phyloP scores from a whole-genome alignment of 1,140 invertebrate genomes.

The Microplitis demolitor region DNA sequence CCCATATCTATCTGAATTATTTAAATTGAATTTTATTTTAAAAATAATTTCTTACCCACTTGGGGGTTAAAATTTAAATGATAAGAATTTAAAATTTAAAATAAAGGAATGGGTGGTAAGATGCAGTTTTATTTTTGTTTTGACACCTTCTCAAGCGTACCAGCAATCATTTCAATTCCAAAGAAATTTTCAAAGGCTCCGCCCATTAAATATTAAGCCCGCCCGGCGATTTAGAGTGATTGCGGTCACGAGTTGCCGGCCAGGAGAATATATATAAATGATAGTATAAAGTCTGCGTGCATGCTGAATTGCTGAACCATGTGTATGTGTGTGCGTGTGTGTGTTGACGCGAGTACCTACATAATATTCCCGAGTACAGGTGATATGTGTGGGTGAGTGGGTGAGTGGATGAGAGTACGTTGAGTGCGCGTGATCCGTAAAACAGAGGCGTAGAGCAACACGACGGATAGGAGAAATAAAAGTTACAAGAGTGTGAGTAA shows the following conservation, averaged over 20 bases:
- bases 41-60: too few relatives aligned
- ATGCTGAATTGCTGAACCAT: background rate
- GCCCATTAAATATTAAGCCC: slow-evolving; percentile 48
- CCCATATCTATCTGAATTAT: too few relatives aligned
- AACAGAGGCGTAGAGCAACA: slow-evolving; percentile 6
- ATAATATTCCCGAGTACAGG: too few relatives aligned
- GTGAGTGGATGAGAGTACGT: slow-evolving; percentile 5
- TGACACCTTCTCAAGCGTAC: slow-evolving; percentile 29
- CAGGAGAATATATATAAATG: background rate
- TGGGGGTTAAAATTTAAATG: too few relatives aligned
- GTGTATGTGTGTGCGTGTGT: too few relatives aligned
- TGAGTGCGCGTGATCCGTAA: slow-evolving; percentile 14
- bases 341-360: too few relatives aligned
- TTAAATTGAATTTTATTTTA: too few relatives aligned
- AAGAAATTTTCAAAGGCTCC: slow-evolving; percentile 35
- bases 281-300: slow-evolving; percentile 4
- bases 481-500: slow-evolving; percentile 15
- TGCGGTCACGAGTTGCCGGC: slow-evolving; percentile 37
- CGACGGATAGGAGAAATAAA: too few relatives aligned
- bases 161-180: slow-evolving; percentile 39
- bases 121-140: slow-evolving; percentile 21
- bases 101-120: background rate
- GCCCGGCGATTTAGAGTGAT: slow-evolving; percentile 48
- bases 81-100: too few relatives aligned
- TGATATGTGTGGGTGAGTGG: background rate